Conservation (phyloP, 2,888 invertebrate genomes). For the Xylocampa areola region DNA sequence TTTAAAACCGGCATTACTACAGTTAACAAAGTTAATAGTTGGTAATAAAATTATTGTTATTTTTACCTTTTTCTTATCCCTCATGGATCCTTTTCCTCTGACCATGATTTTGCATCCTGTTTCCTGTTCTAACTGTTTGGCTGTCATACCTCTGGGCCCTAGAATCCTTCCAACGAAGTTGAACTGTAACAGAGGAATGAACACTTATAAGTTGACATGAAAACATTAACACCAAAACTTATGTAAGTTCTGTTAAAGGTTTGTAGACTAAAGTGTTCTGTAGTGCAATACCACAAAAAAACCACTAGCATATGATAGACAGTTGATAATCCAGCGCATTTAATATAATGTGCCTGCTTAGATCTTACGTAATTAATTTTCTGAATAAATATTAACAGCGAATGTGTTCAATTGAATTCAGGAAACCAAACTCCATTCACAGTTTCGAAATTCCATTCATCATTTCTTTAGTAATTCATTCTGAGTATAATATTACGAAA, state of each 20-base stretch:
- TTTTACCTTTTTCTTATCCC: conserved; percentile 99
- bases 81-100: conserved; percentile 99
- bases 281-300: background rate
- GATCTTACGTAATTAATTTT: background rate
- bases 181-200: conserved; percentile 94
- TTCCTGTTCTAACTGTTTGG: conserved; percentile 99
- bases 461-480: conserved; percentile 50
- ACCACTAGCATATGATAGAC: background rate
- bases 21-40: conserved; percentile 33
- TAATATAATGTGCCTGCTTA: background rate
- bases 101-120: conserved; percentile 99
- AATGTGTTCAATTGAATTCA: conserved; percentile 3
- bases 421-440: conserved; percentile 1
- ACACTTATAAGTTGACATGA: conserved; percentile 26
- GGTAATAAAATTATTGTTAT: conserved; percentile 32
- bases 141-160: conserved; percentile 99
- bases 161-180: conserved; percentile 99
- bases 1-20: conserved; percentile 4
- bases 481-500: conserved; percentile 59
- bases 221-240: background rate
- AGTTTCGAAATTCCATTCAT: conserved; percentile 43
- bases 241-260: background rate
- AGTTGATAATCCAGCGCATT: background rate
- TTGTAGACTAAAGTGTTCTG: background rate
- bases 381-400: conserved; percentile 1